Evolutionary conservation across 2,113 vertebrate species (phyloP), one percentile per base, ranked within the genome.

Genomic region (Trochalopteron elliotii): DNA sequence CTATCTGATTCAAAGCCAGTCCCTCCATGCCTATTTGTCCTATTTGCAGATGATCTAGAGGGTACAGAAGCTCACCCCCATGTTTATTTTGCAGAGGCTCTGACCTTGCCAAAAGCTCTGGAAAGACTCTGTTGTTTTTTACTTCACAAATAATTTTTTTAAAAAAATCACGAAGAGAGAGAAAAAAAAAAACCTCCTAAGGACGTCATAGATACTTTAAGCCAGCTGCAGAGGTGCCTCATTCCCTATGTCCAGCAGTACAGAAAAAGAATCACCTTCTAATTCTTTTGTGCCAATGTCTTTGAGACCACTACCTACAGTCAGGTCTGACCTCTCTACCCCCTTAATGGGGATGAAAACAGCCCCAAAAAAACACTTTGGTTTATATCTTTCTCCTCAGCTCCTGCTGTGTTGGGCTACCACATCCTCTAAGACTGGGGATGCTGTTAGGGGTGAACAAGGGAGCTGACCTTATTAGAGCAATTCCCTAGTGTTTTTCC

Each of bases 41-140:
- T 22, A 7, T 12, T 81, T 83, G 69, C 52, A 94, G 87, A 19
- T 75, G 39, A 68, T 77, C 35, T 37, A 70, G 39, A 67, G 17
- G 11, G 24, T 77, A 70, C 23, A 74, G 68, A 88, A 78, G 21
- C 18, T 93, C 72, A 74, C 17, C 35, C 15, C n/a, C 52, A 10
- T 19, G 42, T 78, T 88, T 92, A 53, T 61, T 93, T 95, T 93
- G 76, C 91, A 90, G 88, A 92, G 35, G n/a, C 52, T 93, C 63
- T 90, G 94, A 83, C 93, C 86, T 97, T 95, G 86, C 81, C 83
- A 87, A 63, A 90, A 93, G 72, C 40, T 39, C 50, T 87, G 72
- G 56, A 78, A 92, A 92, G 72, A n/a, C 33, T 91, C 56, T 25
- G 79, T 53, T 93, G 75, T 93, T 95, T 92, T 47, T 83, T 52